A percentile compares a stretch with the other conserved stretches of the same genome.
Evolutionary conservation across 2,113 vertebrate species (phyloP).

Genomic region (Serinus canaria): DNA sequence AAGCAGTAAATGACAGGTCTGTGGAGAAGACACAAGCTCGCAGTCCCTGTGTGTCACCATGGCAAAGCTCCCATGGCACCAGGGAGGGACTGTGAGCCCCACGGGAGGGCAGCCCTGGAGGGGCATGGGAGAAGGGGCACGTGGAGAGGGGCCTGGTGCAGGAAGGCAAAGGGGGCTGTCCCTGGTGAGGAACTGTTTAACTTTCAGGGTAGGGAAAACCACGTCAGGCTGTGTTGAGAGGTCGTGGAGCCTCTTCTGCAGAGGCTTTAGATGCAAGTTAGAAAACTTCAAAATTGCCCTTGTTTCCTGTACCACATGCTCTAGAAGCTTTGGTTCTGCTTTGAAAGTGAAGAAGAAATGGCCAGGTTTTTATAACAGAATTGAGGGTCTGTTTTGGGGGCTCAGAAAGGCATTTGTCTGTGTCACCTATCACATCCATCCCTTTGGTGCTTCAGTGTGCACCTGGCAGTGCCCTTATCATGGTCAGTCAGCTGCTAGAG

Average conservation of each 20-base stretch:
- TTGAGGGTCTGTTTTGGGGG: not conserved
- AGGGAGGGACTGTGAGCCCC: not conserved
- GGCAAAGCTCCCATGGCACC: not conserved
- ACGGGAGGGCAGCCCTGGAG: accelerated
- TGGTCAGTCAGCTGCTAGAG: not conserved
- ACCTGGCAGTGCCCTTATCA: not conserved
- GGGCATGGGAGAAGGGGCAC: not conserved
- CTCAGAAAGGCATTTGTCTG: not conserved
- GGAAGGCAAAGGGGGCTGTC: not conserved
- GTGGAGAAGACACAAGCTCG: not conserved
- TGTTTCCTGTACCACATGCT: not conserved
- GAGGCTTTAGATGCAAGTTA: not conserved
- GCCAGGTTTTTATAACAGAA: not conserved
- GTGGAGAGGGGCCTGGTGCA: not conserved
- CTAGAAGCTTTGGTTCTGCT: not conserved
- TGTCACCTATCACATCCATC: not conserved
- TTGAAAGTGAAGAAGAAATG: not conserved
- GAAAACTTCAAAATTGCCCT: not conserved
- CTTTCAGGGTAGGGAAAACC: too few relatives aligned
- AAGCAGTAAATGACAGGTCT: accelerated
- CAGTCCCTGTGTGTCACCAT: accelerated
- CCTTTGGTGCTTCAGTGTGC: accelerated
- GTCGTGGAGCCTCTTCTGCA: not conserved
- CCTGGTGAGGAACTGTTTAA: accelerated
- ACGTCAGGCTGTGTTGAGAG: accelerated